Evolutionary conservation across 1,140 invertebrate species (phyloP).

Genomic region (Piezodorus guildinii): DNA sequence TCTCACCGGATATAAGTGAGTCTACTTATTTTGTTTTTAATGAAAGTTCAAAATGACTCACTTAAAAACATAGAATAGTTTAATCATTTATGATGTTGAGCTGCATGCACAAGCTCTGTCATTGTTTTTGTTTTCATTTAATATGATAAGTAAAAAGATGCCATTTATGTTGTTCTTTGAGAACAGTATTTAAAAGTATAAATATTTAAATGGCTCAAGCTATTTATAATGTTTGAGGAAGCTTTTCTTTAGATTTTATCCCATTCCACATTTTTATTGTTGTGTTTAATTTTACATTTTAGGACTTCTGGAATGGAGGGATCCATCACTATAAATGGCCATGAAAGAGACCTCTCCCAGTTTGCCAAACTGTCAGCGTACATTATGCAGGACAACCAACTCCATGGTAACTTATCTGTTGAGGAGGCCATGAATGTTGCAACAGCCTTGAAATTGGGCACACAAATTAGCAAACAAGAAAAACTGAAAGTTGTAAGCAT

Average conservation of each 20-base stretch:
- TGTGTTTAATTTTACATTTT: constrained; percentile 27
- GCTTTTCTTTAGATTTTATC: too few species aligned
- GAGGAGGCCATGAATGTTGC: constrained; percentile 89
- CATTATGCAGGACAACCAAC: constrained; percentile 96
- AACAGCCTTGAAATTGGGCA: constrained; percentile 76
- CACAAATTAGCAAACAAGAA: constrained; percentile 50
- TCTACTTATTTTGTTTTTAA: constrained; percentile 4
- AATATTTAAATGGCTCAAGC: too few species aligned
- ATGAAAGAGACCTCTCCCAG: constrained; percentile 72
- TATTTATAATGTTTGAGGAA: too few species aligned
- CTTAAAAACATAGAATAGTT: too few species aligned
- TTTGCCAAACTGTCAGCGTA: constrained; percentile 92
- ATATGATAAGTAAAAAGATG: too few species aligned
- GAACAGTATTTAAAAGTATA: too few species aligned
- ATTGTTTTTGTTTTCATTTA: too few species aligned
- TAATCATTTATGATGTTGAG: too few species aligned
- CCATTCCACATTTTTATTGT: too few species aligned
- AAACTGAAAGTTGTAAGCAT: constrained; percentile 71
- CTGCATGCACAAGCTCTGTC: too few species aligned
- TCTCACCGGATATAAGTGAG: constrained; percentile 75
- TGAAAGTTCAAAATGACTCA: too few species aligned
- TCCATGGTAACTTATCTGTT: constrained; percentile 85
- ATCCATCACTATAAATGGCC: constrained; percentile 73
- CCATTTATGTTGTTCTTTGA: too few species aligned
- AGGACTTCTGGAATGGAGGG: constrained; percentile 66